These are phyloP conservation scores for Phacellophora camtschatica DNA, from an alignment of 30 jellyfish, hydroid and myxozoan species.

Conservation along the genomic window DNA sequence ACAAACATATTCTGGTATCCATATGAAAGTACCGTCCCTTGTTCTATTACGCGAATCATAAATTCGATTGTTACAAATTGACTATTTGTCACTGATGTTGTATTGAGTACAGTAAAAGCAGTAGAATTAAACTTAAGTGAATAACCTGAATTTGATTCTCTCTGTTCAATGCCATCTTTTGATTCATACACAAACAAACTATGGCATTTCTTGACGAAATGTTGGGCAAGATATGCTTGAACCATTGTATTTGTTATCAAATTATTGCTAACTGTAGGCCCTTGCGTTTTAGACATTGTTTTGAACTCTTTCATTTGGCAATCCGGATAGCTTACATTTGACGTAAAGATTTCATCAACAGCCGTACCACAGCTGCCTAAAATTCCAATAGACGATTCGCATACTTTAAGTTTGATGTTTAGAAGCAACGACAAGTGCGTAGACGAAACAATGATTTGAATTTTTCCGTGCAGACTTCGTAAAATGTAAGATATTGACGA, in stretches of 20 bases:
- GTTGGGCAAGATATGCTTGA: slow-evolving; percentile 2
- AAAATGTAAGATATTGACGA: not conserved
- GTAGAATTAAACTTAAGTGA: slow-evolving; percentile 27
- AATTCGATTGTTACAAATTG: slow-evolving; percentile 28
- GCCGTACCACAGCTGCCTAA: slow-evolving; percentile 17
- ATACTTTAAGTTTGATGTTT: slow-evolving; percentile 12
- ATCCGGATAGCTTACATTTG: not conserved
- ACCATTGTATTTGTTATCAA: not conserved
- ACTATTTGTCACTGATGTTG: not conserved
- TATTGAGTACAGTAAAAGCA: slow-evolving; percentile 14
- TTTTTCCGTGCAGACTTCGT: not conserved
- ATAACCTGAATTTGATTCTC: slow-evolving; percentile 46
- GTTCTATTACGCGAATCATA: slow-evolving; percentile 6
- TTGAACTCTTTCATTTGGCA: slow-evolving; percentile 14
- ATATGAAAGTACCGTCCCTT: slow-evolving; percentile 44
- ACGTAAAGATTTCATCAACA: not conserved
- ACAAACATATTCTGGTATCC: slow-evolving; percentile 28
- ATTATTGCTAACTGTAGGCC: not conserved
- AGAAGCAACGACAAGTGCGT: slow-evolving; percentile 10
- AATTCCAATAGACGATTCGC: slow-evolving; percentile 23
- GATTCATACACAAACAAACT: slow-evolving; percentile 28
- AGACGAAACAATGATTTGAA: slow-evolving; percentile 6
- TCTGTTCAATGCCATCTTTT: slow-evolving; percentile 20
- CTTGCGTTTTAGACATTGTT: not conserved
- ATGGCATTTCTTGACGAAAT: slow-evolving; percentile 23